Evolutionary conservation across 2,888 invertebrate species (phyloP).

Genomic region (Trisateles emortualis): DNA sequence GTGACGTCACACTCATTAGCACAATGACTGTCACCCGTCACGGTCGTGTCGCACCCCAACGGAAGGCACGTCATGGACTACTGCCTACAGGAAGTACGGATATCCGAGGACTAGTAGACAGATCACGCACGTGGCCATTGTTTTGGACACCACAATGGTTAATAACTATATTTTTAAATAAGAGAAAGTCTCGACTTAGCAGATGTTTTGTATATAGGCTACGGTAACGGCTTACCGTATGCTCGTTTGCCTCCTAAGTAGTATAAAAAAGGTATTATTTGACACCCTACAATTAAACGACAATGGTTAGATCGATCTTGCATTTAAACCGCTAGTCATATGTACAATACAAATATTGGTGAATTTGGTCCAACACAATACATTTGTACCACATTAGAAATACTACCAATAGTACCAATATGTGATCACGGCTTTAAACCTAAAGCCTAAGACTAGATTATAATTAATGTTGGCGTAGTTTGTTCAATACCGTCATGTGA

Average conservation of each 20-base stretch:
- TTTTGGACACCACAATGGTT: conserved; percentile 33
- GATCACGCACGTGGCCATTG: conserved; percentile 45
- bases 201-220: not conserved
- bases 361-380: not conserved
- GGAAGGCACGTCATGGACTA: conserved; percentile 80
- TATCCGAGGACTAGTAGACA: conserved; percentile 65
- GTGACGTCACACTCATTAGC: conserved; percentile 62
- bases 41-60: conserved; percentile 69
- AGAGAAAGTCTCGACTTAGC: conserved; percentile 23
- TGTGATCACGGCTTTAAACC: not conserved
- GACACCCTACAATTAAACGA: too few species aligned
- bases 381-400: too few species aligned
- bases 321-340: too few species aligned
- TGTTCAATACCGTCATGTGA: conserved; percentile 5
- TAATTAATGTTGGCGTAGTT: not conserved
- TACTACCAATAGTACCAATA: not conserved
- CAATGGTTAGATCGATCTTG: too few species aligned
- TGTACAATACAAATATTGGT: not conserved
- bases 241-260: too few species aligned
- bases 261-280: too few species aligned
- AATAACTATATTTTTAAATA: conserved; percentile 28
- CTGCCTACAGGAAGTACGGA: conserved; percentile 76
- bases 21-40: conserved; percentile 56
- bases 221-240: too few species aligned
- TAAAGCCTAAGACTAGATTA: not conserved